These are phyloP conservation scores for Dolichotis patagonum DNA, from an alignment of 2,113 vertebrate species.

Conservation along the genomic window DNA sequence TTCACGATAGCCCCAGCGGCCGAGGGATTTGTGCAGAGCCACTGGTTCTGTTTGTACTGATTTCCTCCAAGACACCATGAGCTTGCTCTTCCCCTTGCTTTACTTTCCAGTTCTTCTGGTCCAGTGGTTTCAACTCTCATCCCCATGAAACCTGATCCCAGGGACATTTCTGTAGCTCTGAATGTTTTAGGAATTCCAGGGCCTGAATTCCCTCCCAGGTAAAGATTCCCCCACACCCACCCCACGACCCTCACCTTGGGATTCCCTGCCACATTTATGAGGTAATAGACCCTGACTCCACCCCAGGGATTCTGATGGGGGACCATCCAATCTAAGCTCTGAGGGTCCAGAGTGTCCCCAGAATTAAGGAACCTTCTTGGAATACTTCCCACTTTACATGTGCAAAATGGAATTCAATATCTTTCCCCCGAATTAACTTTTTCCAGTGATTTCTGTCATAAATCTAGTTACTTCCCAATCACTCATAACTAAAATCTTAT, in stretches of 20 bases:
- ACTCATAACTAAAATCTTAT: not conserved
- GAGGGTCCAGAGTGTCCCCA: not conserved
- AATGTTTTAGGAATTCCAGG: not conserved
- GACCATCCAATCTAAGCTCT: not conserved
- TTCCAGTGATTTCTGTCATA: not conserved
- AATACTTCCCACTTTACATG: not conserved
- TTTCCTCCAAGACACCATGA: not conserved
- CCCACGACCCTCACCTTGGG: too few relatives aligned
- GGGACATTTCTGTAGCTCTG: not conserved
- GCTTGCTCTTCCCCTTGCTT: not conserved
- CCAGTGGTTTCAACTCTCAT: not conserved
- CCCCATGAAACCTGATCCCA: not conserved
- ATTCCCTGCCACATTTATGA: not conserved
- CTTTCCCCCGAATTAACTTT: not conserved
- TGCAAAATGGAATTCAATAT: not conserved
- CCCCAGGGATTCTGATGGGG: not conserved
- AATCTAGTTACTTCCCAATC: not conserved
- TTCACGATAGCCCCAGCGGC: not conserved
- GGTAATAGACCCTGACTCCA: not conserved
- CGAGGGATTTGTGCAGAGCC: not conserved
- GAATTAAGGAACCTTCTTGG: not conserved
- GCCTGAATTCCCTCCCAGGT: not conserved
- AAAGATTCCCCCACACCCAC: too few relatives aligned
- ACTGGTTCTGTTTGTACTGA: accelerated
- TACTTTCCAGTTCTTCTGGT: not conserved